phyloP scores from a whole-genome alignment of 2,888 invertebrate species.

The Sepioteuthis lessoniana region DNA sequence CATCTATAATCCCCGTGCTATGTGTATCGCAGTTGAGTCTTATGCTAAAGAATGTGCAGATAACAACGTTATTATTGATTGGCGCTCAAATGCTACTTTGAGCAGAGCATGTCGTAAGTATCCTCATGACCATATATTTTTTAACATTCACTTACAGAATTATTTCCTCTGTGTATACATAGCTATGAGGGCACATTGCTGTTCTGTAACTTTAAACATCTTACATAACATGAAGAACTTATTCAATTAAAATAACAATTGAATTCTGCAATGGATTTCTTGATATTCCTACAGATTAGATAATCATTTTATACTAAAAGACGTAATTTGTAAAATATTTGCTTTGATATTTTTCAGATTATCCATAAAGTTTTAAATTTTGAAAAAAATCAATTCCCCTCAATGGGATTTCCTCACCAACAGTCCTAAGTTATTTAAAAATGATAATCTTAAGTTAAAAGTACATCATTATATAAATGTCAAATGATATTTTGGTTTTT shows the following conservation, averaged over 20 bases:
- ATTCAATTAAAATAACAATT: too few species aligned
- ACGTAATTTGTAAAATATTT: not conserved
- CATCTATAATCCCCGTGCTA: constrained; percentile 37
- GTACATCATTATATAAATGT: not conserved
- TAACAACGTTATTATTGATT: not conserved
- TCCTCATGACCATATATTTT: not conserved
- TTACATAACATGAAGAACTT: too few species aligned
- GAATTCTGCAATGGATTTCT: too few species aligned
- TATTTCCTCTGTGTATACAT: too few species aligned
- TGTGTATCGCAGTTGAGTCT: constrained; percentile 34
- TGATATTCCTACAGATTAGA: too few species aligned
- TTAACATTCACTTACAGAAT: too few species aligned
- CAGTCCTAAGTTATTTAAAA: not conserved
- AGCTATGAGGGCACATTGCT: too few species aligned
- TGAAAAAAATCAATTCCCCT: not conserved
- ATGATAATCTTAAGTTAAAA: not conserved
- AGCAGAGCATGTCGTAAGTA: constrained; percentile 5
- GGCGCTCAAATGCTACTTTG: constrained; percentile 35
- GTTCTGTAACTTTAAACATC: too few species aligned
- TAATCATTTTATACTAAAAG: too few species aligned
- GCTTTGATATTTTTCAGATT: not conserved
- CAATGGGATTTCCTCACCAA: not conserved
- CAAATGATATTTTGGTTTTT: not conserved
- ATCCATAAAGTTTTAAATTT: not conserved
- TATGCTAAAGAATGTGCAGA: constrained; percentile 36